A percentile compares a stretch with the other conserved stretches of the same genome.
Evolutionary conservation across 2,797 vertebrate species (phyloP).

Genomic region (Coccyzus lansbergi): DNA sequence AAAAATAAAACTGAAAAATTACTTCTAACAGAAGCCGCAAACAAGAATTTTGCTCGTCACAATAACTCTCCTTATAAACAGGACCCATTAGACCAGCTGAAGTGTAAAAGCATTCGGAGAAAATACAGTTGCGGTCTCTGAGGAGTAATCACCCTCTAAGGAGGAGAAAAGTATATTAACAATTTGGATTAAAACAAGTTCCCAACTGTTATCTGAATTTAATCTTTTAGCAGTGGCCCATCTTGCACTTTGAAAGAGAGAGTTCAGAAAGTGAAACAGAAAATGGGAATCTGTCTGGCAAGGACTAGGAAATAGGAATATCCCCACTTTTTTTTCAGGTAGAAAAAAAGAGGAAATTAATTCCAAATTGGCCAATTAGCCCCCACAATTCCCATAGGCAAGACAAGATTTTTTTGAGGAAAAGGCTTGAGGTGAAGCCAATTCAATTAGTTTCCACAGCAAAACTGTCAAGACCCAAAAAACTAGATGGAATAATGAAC

Average conservation of each 20-base stretch:
- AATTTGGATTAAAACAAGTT: not conserved
- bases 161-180: not conserved
- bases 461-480: slow-evolving; percentile 71
- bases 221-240: not conserved
- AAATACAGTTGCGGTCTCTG: not conserved
- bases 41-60: not conserved
- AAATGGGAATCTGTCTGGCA: not conserved
- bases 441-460: slow-evolving; percentile 74
- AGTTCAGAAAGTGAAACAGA: not conserved
- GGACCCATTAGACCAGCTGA: not conserved
- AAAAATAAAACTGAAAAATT: not conserved
- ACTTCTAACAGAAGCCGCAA: not conserved
- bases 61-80: not conserved
- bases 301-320: not conserved
- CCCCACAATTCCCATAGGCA: slow-evolving; percentile 40
- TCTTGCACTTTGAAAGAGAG: not conserved
- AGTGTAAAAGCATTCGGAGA: not conserved
- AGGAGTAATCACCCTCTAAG: not conserved
- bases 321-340: not conserved
- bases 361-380: slow-evolving; percentile 44
- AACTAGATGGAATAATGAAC: slow-evolving; percentile 76
- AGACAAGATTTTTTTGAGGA: slow-evolving; percentile 49
- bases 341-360: slow-evolving; percentile 44
- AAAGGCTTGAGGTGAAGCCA: slow-evolving; percentile 74
- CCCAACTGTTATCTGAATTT: not conserved